A percentile compares a stretch with the other conserved stretches of the same genome.
These are phyloP conservation scores for Erebia aethiops DNA, from an alignment of 2,888 invertebrate species.

Conservation along the genomic window DNA sequence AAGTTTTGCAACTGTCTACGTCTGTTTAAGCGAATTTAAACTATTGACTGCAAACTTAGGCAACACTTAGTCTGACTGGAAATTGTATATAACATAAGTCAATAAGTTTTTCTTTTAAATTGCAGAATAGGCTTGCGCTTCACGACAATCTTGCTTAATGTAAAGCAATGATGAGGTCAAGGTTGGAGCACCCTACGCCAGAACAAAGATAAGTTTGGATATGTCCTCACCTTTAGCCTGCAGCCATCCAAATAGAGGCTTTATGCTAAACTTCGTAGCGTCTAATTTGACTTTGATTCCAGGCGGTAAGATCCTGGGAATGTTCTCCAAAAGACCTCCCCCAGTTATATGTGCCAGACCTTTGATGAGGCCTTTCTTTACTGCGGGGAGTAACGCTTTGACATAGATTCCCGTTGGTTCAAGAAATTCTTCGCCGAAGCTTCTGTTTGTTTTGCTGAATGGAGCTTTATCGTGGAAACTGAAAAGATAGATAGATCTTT, in stretches of 20 bases:
- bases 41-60: too few relatives aligned
- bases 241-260: conserved; percentile 94
- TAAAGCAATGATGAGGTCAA: too few relatives aligned
- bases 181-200: too few relatives aligned
- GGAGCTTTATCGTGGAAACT: conserved; percentile 71
- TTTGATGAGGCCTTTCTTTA: conserved; percentile 89
- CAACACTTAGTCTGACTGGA: too few relatives aligned
- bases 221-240: conserved; percentile 84
- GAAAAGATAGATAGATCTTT: too few relatives aligned
- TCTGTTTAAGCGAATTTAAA: too few relatives aligned
- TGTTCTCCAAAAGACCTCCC: conserved; percentile 94
- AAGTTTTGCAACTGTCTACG: too few relatives aligned
- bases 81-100: too few relatives aligned
- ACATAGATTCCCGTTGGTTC: conserved; percentile 95
- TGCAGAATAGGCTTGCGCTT: too few relatives aligned
- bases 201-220: background rate
- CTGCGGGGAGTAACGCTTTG: conserved; percentile 86
- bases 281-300: conserved; percentile 86
- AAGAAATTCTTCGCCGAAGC: conserved; percentile 90
- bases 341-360: conserved; percentile 97
- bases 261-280: conserved; percentile 87
- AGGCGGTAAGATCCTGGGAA: conserved; percentile 91
- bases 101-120: too few relatives aligned
- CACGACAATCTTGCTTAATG: too few relatives aligned
- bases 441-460: conserved; percentile 64